phyloP scores from a whole-genome alignment of 2,113 vertebrate genomes.

The Euleptes europaea region DNA sequence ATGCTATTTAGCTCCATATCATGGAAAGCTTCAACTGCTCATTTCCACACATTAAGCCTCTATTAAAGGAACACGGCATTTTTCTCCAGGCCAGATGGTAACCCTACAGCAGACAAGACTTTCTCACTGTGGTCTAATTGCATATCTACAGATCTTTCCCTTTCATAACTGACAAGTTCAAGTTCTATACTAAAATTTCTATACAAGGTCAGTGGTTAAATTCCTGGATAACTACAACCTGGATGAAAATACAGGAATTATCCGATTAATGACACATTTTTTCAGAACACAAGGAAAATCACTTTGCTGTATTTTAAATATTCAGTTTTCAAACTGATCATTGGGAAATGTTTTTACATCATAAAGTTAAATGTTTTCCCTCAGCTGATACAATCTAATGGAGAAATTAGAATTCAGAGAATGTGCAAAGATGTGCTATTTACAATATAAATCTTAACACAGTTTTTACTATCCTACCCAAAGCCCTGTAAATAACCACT shows the following conservation, averaged over 20 bases:
- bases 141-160: background rate
- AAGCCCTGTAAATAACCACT: conserved; percentile 47
- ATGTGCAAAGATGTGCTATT: conserved; percentile 46
- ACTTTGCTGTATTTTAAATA: conserved; percentile 31
- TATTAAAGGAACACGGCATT: too few species aligned
- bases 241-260: background rate
- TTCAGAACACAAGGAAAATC: conserved; percentile 24
- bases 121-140: background rate
- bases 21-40: too few species aligned
- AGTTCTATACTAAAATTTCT: background rate
- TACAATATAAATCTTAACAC: conserved; percentile 46
- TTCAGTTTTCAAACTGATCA: conserved; percentile 34
- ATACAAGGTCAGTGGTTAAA: background rate
- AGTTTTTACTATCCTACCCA: conserved; percentile 34
- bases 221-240: background rate
- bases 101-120: too few species aligned
- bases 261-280: conserved; percentile 33
- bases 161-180: background rate
- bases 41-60: too few species aligned
- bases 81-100: too few species aligned
- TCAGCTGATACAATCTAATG: conserved; percentile 20
- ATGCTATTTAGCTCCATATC: too few species aligned
- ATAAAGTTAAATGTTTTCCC: conserved; percentile 44
- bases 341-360: conserved; percentile 32
- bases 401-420: conserved; percentile 34